Conservation (phyloP, 92 coral and sea anemone genomes). For the Micromussa lordhowensis region DNA sequence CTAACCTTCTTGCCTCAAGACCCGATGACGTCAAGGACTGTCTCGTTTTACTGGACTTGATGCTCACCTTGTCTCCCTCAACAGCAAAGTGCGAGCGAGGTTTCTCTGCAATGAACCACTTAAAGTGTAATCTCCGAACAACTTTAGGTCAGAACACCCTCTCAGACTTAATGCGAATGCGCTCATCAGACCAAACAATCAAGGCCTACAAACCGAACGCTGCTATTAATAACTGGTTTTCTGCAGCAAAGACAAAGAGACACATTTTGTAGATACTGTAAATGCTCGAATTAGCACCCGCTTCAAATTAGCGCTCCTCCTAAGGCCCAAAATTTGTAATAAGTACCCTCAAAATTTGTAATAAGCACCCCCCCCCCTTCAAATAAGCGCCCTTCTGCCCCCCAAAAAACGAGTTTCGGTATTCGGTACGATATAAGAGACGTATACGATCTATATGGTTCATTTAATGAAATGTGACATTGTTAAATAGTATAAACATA, state of each 20-base stretch:
- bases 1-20: slow-evolving; percentile 27
- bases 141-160: slow-evolving; percentile 34
- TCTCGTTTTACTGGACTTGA: slow-evolving; percentile 29
- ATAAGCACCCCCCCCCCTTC: too few species aligned
- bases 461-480: too few species aligned
- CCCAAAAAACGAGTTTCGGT: too few species aligned
- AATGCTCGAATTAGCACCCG: too few species aligned
- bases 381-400: too few species aligned
- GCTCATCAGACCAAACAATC: slow-evolving; percentile 20
- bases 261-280: slow-evolving; percentile 6
- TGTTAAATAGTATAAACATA: too few species aligned
- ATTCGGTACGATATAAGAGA: too few species aligned
- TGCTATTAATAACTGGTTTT: slow-evolving; percentile 35
- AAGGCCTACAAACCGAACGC: slow-evolving; percentile 11
- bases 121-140: slow-evolving; percentile 31
- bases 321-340: too few species aligned
- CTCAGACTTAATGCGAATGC: slow-evolving; percentile 35
- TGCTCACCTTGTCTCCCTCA: slow-evolving; percentile 35
- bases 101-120: slow-evolving; percentile 37
- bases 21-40: slow-evolving; percentile 45
- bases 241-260: slow-evolving; percentile 41
- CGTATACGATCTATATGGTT: too few species aligned
- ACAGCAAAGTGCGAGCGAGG: slow-evolving; percentile 42
- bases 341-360: too few species aligned
- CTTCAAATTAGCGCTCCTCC: too few species aligned